Evolutionary conservation across 2,888 invertebrate genomes (phyloP).

Genomic region (Andrena trimmerana): DNA sequence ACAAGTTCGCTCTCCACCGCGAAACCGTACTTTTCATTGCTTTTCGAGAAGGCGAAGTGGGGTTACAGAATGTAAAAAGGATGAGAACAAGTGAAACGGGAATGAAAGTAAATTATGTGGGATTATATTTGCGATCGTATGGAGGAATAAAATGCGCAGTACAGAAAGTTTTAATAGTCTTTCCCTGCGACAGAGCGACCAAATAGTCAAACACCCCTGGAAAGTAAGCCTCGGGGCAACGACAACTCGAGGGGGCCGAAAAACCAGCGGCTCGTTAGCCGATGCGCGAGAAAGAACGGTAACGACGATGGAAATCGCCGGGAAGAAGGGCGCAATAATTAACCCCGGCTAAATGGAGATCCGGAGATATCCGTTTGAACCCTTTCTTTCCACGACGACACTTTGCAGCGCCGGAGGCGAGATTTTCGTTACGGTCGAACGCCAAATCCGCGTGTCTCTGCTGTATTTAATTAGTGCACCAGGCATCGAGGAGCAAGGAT

Average conservation of each 20-base stretch:
- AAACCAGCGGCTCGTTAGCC: not conserved
- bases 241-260: not conserved
- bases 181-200: too few relatives aligned
- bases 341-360: slow-evolving; percentile 21
- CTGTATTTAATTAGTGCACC: slow-evolving; percentile 66
- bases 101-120: too few relatives aligned
- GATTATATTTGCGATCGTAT: too few relatives aligned
- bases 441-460: slow-evolving; percentile 40
- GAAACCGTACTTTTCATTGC: too few relatives aligned
- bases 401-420: slow-evolving; percentile 29
- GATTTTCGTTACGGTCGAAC: slow-evolving; percentile 46
- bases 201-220: not conserved
- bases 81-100: too few relatives aligned
- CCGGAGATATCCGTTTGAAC: slow-evolving; percentile 4
- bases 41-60: too few relatives aligned
- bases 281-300: not conserved
- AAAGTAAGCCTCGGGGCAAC: not conserved
- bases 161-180: not conserved
- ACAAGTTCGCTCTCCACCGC: too few relatives aligned
- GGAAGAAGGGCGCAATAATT: slow-evolving; percentile 14
- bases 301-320: not conserved
- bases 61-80: too few relatives aligned
- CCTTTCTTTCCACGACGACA: not conserved
- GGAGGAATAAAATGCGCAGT: too few relatives aligned
- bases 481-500: slow-evolving; percentile 55